phyloP scores from a whole-genome alignment of 2,888 invertebrate genomes.

The Salpingus planirostris region DNA sequence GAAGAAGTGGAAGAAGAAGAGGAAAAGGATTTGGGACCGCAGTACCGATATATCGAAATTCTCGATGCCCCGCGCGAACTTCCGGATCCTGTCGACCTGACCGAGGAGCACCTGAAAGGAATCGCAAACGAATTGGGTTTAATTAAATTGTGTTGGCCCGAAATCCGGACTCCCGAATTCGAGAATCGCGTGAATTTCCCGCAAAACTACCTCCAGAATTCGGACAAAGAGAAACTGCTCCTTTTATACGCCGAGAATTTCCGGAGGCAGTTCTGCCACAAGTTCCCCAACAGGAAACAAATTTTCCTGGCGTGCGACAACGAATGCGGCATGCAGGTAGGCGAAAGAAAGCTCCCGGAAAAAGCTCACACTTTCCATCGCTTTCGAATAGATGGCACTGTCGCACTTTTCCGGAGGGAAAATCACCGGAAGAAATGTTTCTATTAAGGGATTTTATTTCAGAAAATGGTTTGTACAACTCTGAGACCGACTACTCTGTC shows the following conservation, averaged over 20 bases:
- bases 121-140: conserved; percentile 52
- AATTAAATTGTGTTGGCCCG: conserved; percentile 57
- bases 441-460: conserved; percentile 9
- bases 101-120: conserved; percentile 48
- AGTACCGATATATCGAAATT: conserved; percentile 29
- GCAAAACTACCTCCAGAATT: conserved; percentile 55
- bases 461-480: conserved; percentile 87
- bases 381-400: no score
- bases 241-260: conserved; percentile 72
- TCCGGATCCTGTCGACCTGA: conserved; percentile 37
- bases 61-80: conserved; percentile 33
- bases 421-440: neutral
- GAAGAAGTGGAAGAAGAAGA: conserved; percentile 19
- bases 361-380: no score
- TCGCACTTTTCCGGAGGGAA: neutral
- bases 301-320: conserved; percentile 63
- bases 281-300: conserved; percentile 53
- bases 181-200: conserved; percentile 54
- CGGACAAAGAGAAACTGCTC: conserved; percentile 60
- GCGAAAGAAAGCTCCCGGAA: no score
- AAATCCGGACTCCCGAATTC: conserved; percentile 47
- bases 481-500: conserved; percentile 70
- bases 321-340: conserved; percentile 70
- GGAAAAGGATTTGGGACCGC: conserved; percentile 25
- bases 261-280: conserved; percentile 55